A percentile compares a stretch with the other conserved stretches of the same genome.
Evolutionary conservation across 2,797 vertebrate species (phyloP).

Genomic region (Scyliorhinus canicula): DNA sequence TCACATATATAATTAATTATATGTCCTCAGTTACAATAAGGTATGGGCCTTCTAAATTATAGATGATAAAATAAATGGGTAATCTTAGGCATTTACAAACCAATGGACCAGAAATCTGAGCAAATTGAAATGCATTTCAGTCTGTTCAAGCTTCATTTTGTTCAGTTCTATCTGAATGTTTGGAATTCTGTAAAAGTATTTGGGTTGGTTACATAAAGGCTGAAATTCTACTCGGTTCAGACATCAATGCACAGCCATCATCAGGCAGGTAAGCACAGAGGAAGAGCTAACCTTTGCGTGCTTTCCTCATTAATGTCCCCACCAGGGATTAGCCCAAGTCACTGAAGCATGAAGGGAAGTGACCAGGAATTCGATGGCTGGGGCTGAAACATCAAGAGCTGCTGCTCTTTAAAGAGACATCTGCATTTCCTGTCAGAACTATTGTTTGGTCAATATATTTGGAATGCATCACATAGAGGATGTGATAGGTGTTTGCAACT

Average conservation of each 20-base stretch:
- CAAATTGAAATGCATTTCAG: not conserved
- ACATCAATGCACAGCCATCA: not conserved
- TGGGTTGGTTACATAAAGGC: not conserved
- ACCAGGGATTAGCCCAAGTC: not conserved
- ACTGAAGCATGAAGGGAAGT: not conserved
- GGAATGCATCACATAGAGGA: not conserved
- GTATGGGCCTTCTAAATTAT: not conserved
- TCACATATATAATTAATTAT: not conserved
- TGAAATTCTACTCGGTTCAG: not conserved
- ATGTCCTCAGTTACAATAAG: not conserved
- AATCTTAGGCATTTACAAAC: not conserved
- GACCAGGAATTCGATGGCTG: not conserved
- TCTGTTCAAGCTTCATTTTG: not conserved
- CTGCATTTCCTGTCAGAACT: not conserved
- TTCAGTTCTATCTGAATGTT: not conserved
- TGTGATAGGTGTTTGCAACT: not conserved
- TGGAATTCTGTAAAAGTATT: not conserved
- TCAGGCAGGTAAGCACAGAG: not conserved
- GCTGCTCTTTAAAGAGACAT: not conserved
- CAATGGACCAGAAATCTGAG: not conserved
- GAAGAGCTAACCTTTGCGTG: not conserved
- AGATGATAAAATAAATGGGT: not conserved
- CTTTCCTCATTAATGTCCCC: not conserved
- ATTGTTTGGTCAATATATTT: not conserved
- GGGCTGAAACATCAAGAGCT: not conserved